Percentiles rank a stretch among this genome's conserved stretches.
phyloP scores from a whole-genome alignment of 30 jellyfish, hydroid and myxozoan species.

The Hydractinia echinata region DNA sequence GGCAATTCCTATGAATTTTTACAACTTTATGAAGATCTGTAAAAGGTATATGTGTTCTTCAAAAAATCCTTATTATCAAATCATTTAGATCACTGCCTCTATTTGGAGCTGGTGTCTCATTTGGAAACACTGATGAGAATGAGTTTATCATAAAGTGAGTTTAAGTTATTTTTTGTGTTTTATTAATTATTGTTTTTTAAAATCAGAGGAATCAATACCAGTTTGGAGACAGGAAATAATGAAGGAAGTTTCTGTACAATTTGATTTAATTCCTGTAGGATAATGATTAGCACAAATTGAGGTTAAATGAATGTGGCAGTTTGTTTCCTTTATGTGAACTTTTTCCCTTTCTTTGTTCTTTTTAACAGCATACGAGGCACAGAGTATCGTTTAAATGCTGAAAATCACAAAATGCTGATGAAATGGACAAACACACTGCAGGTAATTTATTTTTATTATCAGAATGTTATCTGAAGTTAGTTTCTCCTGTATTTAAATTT shows the following conservation, averaged over 20 bases:
- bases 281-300: too few species aligned
- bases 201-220: too few species aligned
- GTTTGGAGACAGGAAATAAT: too few species aligned
- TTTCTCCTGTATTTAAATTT: not conserved
- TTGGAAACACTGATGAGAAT: conserved; percentile 54
- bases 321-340: not conserved
- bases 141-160: conserved; percentile 77
- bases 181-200: not conserved
- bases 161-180: not conserved
- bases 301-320: too few species aligned
- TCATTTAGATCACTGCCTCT: conserved; percentile 41
- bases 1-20: too few species aligned
- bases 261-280: too few species aligned
- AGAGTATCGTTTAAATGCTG: conserved; percentile 65
- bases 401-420: conserved; percentile 63
- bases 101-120: conserved; percentile 68
- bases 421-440: conserved; percentile 57
- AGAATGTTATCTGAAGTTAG: not conserved
- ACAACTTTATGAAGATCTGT: too few species aligned
- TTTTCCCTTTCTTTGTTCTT: not conserved
- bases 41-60: too few species aligned
- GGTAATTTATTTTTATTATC: conserved; percentile 27
- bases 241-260: too few species aligned
- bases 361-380: conserved; percentile 45
- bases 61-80: too few species aligned